phyloP scores from a whole-genome alignment of 1,140 invertebrate species.

The Helicoverpa zea region DNA sequence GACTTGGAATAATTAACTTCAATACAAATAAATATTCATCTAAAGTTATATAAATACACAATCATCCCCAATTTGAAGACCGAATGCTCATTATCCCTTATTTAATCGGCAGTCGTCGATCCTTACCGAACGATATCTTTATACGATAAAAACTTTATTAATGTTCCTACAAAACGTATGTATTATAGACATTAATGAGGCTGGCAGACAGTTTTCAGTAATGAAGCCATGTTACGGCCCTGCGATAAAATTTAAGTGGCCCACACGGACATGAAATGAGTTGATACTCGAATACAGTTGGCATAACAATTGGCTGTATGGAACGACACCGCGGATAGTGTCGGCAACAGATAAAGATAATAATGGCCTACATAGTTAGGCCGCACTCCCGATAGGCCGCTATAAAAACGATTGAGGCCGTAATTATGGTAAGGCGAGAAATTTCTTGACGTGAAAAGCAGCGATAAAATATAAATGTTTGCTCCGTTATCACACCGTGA shows the following conservation, averaged over 20 bases:
- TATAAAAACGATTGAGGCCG: slow-evolving; percentile 26
- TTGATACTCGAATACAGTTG: slow-evolving; percentile 43
- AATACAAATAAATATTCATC: neutral
- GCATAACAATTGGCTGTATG: slow-evolving; percentile 29
- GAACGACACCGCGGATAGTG: slow-evolving; percentile 25
- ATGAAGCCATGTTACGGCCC: slow-evolving; percentile 49
- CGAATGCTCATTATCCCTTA: slow-evolving; percentile 18
- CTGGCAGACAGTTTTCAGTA: slow-evolving; percentile 46
- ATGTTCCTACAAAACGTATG: neutral
- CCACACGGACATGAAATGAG: slow-evolving; percentile 46
- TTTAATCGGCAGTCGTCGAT: slow-evolving; percentile 30
- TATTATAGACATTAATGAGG: slow-evolving; percentile 46
- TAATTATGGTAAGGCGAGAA: slow-evolving; percentile 34
- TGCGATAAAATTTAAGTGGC: slow-evolving; percentile 55
- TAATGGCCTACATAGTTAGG: slow-evolving; percentile 14
- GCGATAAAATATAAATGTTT: slow-evolving; percentile 40
- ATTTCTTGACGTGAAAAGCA: slow-evolving; percentile 32
- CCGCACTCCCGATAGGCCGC: slow-evolving; percentile 13
- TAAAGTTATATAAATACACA: neutral
- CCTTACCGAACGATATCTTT: slow-evolving; percentile 32
- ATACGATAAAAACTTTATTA: slow-evolving; percentile 43
- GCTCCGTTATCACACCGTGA: slow-evolving; percentile 28
- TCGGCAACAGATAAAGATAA: slow-evolving; percentile 36
- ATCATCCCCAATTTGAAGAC: slow-evolving; percentile 2
- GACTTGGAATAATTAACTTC: too few relatives aligned